A percentile compares a stretch with the other conserved stretches of the same genome.
Conservation (phyloP, 2,888 invertebrate genomes). For the Aricia artaxerxes region DNA sequence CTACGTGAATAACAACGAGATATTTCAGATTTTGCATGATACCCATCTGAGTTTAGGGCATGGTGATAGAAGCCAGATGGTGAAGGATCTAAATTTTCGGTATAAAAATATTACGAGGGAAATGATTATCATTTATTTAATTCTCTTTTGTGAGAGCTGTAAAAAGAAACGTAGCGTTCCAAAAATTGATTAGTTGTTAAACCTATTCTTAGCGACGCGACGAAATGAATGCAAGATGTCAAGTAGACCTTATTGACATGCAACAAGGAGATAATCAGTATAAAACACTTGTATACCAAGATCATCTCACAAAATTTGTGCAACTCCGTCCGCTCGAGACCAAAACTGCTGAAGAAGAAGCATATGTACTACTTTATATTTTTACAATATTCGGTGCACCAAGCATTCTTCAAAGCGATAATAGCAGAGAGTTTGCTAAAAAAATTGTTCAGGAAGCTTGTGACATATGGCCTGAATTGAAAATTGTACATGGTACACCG, state of each 20-base stretch:
- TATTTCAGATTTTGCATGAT: slow-evolving; percentile 46
- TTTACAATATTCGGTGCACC: slow-evolving; percentile 57
- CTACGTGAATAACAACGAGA: slow-evolving; percentile 40
- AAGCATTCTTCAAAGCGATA: slow-evolving; percentile 51
- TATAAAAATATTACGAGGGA: too few relatives aligned
- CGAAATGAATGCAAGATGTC: too few relatives aligned
- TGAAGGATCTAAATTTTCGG: slow-evolving; percentile 35
- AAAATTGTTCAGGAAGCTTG: background rate
- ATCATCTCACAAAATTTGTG: slow-evolving; percentile 45
- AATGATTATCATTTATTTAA: too few relatives aligned
- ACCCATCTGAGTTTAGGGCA: slow-evolving; percentile 42
- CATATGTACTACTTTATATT: slow-evolving; percentile 52
- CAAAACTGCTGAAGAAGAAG: slow-evolving; percentile 52
- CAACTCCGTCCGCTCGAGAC: slow-evolving; percentile 47
- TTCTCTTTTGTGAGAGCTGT: too few relatives aligned
- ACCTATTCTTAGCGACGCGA: background rate
- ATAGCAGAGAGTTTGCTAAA: slow-evolving; percentile 48
- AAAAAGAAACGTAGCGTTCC: too few relatives aligned
- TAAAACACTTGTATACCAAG: slow-evolving; percentile 19
- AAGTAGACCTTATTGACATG: too few relatives aligned
- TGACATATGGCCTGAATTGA: slow-evolving; percentile 44
- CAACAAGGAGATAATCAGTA: background rate
- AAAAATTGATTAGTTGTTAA: slow-evolving; percentile 21
- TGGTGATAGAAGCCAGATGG: slow-evolving; percentile 39
- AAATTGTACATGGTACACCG: too few relatives aligned